A percentile compares a stretch with the other conserved stretches of the same genome.
These are phyloP conservation scores for Columba livia DNA, from an alignment of 2,113 vertebrate species.

Conservation along the genomic window DNA sequence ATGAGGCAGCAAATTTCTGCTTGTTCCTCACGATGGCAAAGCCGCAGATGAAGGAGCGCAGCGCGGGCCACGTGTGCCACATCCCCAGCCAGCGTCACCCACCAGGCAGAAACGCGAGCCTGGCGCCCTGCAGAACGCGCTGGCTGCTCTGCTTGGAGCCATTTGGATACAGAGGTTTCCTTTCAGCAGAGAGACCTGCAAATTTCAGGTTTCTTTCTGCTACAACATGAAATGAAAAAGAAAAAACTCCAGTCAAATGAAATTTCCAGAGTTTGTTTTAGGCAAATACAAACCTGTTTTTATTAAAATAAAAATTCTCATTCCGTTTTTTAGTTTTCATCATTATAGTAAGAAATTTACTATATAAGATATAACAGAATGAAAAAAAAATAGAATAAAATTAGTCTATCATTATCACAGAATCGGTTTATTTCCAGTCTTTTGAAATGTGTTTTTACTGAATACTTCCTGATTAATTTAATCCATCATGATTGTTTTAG, in stretches of 20 bases:
- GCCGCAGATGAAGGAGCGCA: neutral
- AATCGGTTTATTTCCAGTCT: neutral
- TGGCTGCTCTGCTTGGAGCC: neutral
- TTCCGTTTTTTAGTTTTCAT: neutral
- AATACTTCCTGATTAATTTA: neutral
- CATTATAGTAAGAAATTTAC: neutral
- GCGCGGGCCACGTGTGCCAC: neutral
- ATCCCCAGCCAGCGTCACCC: neutral
- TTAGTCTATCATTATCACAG: neutral
- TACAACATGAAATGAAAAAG: neutral
- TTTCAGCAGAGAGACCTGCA: neutral
- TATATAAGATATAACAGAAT: neutral
- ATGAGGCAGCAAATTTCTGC: neutral
- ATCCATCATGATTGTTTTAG: neutral
- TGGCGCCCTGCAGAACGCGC: neutral
- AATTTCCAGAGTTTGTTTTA: neutral
- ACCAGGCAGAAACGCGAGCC: neutral
- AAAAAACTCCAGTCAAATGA: neutral
- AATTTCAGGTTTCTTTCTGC: neutral
- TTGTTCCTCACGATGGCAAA: neutral
- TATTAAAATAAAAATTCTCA: neutral
- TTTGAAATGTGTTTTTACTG: neutral
- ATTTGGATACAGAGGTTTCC: neutral
- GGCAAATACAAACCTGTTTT: neutral
- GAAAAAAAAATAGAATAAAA: neutral